Conservation (phyloP, 92 coral and sea anemone genomes). For the Chrysogorgia sp. region DNA sequence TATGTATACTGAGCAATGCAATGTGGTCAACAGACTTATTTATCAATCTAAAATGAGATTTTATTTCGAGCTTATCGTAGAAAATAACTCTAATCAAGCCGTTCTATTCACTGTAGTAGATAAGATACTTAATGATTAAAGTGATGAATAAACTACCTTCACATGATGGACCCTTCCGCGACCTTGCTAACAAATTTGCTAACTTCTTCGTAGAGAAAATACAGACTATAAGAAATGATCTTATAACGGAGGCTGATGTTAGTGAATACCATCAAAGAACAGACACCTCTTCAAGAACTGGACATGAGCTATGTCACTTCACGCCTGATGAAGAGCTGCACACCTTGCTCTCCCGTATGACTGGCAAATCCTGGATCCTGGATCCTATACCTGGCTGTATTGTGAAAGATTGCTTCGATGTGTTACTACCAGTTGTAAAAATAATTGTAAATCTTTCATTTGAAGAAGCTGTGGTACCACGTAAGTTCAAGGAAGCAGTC, state of each 20-base stretch:
- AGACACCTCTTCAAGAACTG: neutral
- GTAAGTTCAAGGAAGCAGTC: conserved; percentile 39
- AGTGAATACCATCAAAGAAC: neutral
- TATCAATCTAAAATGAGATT: no score
- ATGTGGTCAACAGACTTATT: no score
- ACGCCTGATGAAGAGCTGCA: conserved; percentile 26
- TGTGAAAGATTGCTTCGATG: conserved; percentile 37
- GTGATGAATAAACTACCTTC: conserved; percentile 52
- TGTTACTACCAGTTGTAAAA: conserved; percentile 44
- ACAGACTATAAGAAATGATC: no score
- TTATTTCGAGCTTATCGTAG: no score
- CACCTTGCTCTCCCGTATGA: neutral
- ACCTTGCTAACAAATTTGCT: conserved; percentile 54
- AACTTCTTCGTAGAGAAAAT: conserved; percentile 46
- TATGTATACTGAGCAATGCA: no score
- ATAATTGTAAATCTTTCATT: conserved; percentile 51
- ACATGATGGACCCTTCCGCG: conserved; percentile 31
- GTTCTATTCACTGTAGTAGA: no score
- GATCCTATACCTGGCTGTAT: conserved; percentile 54
- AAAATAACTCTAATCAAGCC: no score
- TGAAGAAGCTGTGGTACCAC: conserved; percentile 44
- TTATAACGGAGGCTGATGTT: neutral
- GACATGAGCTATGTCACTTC: conserved; percentile 16
- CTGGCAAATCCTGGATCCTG: conserved; percentile 44
- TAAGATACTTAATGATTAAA: no score